These are phyloP conservation scores for Ascaphus truei DNA, from an alignment of 2,113 vertebrate species.

Conservation along the genomic window DNA sequence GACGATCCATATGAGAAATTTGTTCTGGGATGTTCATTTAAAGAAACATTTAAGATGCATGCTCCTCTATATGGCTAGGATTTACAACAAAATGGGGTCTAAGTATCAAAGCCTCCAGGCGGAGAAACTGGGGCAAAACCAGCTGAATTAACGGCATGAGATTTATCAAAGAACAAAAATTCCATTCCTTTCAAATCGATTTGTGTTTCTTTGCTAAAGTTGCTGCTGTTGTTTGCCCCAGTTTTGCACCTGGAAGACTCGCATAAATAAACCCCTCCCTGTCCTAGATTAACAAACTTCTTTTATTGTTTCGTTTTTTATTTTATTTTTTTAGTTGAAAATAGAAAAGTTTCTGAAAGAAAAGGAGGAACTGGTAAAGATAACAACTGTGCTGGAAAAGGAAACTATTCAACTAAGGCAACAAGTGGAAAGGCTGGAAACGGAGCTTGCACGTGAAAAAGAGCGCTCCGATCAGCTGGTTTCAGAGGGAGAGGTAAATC, in stretches of 20 bases:
- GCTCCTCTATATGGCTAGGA: no score
- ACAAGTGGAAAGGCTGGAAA: conserved; percentile 75
- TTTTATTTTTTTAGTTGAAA: conserved; percentile 74
- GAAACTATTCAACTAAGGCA: conserved; percentile 78
- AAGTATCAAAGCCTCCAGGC: no score
- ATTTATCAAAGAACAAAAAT: no score
- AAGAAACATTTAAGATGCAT: no score
- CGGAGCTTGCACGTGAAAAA: conserved; percentile 72
- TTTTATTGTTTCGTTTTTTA: conserved; percentile 7
- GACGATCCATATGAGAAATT: background rate
- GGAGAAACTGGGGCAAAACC: no score
- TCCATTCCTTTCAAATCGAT: no score
- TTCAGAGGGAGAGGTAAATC: conserved; percentile 76
- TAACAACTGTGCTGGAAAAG: conserved; percentile 74
- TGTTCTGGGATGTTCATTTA: no score
- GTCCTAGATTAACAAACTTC: background rate
- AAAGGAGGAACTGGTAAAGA: conserved; percentile 84
- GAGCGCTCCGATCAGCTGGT: conserved; percentile 72
- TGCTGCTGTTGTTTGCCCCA: no score
- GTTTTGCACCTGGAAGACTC: no score
- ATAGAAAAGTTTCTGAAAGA: conserved; percentile 89
- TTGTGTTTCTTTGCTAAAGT: no score
- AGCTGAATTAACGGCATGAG: no score
- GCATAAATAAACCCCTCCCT: background rate
- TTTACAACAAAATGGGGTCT: no score